Base-by-base conservation (phyloP, 2,113 vertebrate genomes). In the Alces alces region DNA sequence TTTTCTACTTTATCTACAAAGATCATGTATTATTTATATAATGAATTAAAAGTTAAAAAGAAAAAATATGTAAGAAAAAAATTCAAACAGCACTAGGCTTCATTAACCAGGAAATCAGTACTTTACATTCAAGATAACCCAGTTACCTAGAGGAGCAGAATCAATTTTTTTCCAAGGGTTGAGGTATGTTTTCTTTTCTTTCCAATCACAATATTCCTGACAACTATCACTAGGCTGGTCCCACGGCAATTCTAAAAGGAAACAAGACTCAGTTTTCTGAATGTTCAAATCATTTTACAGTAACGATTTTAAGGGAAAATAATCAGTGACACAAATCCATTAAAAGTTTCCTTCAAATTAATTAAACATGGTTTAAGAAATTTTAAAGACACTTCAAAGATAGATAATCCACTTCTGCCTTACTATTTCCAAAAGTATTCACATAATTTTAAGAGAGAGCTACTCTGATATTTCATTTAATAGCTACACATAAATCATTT, bases 91-190 rank as follows among this genome's bases (percentile, higher is more conserved):
- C 47, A 93, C 23, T 52, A 93, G 4, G 58, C 11, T 98, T 94
- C 17, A 97, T 58, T 83, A 50, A 57, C 58, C 3, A 89, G 78
- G 54, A 92, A 93, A 95, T 89, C 19, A 83, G 6, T 92, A 85
- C 5, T 82, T 97, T 93, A 45, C 91, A 84, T 83, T 83, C 30
- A 95, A 92, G 11, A 87, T 23, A 64, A 78, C 0, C 1, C 19
- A 93, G 36, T 93, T 97, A 99, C 99, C 99, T 55, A 99, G 88
- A 33, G 99, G 99, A 14, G 98, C 97, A 0, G 99, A 99, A 97
- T 99, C 99, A 1, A 99, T 99, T 98, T 99, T 99, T 94, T 99
- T 99, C 99, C 99, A 99, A 8, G 99, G 99, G 2, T 99, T 97
- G 50, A 99, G 98, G 97, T 99, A 99, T 1, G 99, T 99, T 98